These are phyloP conservation scores for Nipponacmea schrenckii DNA, from an alignment of 2,888 invertebrate species.

Conservation along the genomic window DNA sequence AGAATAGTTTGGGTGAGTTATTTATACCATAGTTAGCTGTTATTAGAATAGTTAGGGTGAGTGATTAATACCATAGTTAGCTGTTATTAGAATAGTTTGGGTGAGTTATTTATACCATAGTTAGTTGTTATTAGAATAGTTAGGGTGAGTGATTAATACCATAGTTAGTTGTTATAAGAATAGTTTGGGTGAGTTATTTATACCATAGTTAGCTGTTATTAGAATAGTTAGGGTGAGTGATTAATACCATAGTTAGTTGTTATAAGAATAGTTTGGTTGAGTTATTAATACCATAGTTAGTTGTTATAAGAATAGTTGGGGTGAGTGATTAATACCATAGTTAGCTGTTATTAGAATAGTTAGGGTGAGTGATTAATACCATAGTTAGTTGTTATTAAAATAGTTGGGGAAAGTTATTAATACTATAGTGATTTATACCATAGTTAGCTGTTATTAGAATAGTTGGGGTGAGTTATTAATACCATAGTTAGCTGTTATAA, in stretches of 20 bases:
- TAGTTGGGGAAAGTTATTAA: constrained; percentile 47
- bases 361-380: constrained; percentile 27
- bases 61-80: constrained; percentile 19
- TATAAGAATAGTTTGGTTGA: background rate
- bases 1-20: constrained; percentile 1
- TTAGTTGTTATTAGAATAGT: constrained; percentile 52
- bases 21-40: constrained; percentile 43
- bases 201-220: constrained; percentile 49
- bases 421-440: too few relatives aligned
- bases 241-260: constrained; percentile 13
- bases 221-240: constrained; percentile 50
- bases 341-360: background rate
- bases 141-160: constrained; percentile 41
- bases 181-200: constrained; percentile 13
- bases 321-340: constrained; percentile 32
- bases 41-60: constrained; percentile 54
- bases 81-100: background rate
- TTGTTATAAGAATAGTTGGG: constrained; percentile 53
- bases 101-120: constrained; percentile 29
- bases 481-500: too few relatives aligned
- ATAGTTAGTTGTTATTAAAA: constrained; percentile 48
- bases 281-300: constrained; percentile 36
- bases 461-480: constrained; percentile 44
- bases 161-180: background rate
- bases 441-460: constrained; percentile 38